These are phyloP conservation scores for Xestoiulus laeticollis DNA, from an alignment of 2,888 invertebrate species.

Conservation along the genomic window DNA sequence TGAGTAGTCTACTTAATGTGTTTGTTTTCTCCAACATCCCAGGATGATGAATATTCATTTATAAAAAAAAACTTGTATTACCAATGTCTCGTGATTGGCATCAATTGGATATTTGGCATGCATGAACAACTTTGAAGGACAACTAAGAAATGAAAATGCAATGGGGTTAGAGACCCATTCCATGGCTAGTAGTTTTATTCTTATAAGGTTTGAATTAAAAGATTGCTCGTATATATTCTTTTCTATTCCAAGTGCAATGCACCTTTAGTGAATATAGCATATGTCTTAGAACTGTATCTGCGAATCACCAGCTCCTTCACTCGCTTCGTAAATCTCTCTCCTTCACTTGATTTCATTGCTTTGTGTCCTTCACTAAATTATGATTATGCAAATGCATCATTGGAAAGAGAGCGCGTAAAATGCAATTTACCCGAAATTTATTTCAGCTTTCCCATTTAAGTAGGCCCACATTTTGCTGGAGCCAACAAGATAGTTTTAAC, in stretches of 20 bases:
- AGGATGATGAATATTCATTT: no score
- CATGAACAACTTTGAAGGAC: no score
- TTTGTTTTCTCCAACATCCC: no score
- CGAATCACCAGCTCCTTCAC: slow-evolving; percentile 1
- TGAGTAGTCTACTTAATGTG: no score
- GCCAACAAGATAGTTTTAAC: slow-evolving; percentile 21
- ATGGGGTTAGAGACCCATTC: not conserved
- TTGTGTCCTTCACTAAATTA: slow-evolving; percentile 11
- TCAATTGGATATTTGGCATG: no score
- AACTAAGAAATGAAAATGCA: no score
- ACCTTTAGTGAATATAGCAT: not conserved
- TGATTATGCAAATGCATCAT: slow-evolving; percentile 21
- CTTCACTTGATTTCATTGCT: slow-evolving; percentile 8
- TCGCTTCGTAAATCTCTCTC: slow-evolving; percentile 4
- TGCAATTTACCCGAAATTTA: slow-evolving; percentile 10
- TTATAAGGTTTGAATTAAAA: not conserved
- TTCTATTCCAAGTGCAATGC: not conserved
- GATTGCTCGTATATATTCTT: not conserved
- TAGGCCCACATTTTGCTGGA: not conserved
- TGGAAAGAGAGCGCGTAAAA: not conserved
- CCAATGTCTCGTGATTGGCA: no score
- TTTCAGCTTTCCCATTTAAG: slow-evolving; percentile 20
- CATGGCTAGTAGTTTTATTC: not conserved
- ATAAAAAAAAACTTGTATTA: no score
- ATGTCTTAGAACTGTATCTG: not conserved